Percentiles rank a stretch among this genome's conserved stretches.
Conservation (phyloP, 2,888 invertebrate species). For the Diachrysia chrysitis region DNA sequence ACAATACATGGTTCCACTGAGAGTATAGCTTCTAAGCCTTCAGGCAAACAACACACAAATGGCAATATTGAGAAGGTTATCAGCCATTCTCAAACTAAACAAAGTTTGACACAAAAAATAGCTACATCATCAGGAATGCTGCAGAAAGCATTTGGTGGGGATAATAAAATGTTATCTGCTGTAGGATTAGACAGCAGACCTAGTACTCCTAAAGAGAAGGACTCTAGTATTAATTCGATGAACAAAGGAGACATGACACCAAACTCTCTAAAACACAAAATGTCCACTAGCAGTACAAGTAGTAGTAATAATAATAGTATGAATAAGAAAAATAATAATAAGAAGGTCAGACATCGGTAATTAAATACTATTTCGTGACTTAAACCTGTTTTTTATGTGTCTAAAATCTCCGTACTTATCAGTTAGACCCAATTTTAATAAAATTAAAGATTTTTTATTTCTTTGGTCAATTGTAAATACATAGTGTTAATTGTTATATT, state of each 20-base stretch:
- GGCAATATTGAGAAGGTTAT: constrained; percentile 81
- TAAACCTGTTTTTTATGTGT: constrained; percentile 34
- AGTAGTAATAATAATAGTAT: constrained; percentile 85
- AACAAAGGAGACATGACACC: constrained; percentile 81
- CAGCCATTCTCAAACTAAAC: constrained; percentile 78
- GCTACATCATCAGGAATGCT: constrained; percentile 79
- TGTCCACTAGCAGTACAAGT: constrained; percentile 74
- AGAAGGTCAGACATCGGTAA: constrained; percentile 95
- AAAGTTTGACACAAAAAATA: constrained; percentile 82
- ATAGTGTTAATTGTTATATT: constrained; percentile 48
- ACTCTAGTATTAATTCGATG: constrained; percentile 71
- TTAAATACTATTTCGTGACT: constrained; percentile 1
- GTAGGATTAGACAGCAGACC: constrained; percentile 84
- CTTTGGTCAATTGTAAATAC: constrained; percentile 66
- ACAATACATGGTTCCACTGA: constrained; percentile 87
- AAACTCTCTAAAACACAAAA: constrained; percentile 88
- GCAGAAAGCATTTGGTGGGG: constrained; percentile 81
- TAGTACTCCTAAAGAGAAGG: constrained; percentile 86
- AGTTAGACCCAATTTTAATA: constrained; percentile 44
- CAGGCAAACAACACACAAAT: constrained; percentile 87
- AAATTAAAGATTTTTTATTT: constrained; percentile 48
- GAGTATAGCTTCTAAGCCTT: constrained; percentile 85
- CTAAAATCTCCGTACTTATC: constrained; percentile 51
- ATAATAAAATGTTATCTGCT: constrained; percentile 81
- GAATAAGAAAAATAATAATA: constrained; percentile 93